A percentile compares a stretch with the other conserved stretches of the same genome.
Evolutionary conservation across 2,113 vertebrate genomes (phyloP).

Genomic region (Grammomys surdaster): DNA sequence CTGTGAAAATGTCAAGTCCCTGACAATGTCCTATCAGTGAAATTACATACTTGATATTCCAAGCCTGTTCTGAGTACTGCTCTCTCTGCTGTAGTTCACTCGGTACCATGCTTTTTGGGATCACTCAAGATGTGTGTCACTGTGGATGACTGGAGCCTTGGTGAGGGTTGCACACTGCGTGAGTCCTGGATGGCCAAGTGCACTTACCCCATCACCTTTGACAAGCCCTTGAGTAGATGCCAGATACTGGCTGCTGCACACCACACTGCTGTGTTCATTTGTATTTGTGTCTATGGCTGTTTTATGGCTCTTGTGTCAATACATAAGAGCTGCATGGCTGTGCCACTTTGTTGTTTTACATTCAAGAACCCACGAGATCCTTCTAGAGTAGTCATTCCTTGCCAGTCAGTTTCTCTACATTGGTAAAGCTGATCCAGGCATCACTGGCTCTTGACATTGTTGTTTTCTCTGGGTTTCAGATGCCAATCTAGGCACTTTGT

Average conservation of each 20-base stretch:
- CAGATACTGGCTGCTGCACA: rapidly evolving
- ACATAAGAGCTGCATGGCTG: too few relatives aligned
- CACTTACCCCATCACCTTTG: too few relatives aligned
- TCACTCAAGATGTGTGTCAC: rapidly evolving
- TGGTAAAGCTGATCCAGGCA: rapidly evolving
- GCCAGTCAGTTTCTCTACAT: rapidly evolving
- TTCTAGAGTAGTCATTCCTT: too few relatives aligned
- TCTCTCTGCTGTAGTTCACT: neutral
- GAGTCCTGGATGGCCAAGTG: neutral
- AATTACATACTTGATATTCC: rapidly evolving
- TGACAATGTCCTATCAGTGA: rapidly evolving
- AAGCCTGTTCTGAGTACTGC: neutral
- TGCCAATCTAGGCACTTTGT: rapidly evolving
- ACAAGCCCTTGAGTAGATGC: too few relatives aligned
- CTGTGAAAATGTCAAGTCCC: neutral
- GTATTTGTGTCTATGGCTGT: rapidly evolving
- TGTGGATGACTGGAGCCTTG: neutral
- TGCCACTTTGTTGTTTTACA: rapidly evolving
- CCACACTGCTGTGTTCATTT: neutral
- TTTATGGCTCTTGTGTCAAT: neutral
- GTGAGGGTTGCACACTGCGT: rapidly evolving
- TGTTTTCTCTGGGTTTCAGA: neutral
- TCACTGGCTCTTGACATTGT: rapidly evolving
- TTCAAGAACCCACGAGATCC: too few relatives aligned
- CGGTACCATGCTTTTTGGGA: neutral